phyloP scores from a whole-genome alignment of 2,113 vertebrate genomes.

The Antigone vipio region DNA sequence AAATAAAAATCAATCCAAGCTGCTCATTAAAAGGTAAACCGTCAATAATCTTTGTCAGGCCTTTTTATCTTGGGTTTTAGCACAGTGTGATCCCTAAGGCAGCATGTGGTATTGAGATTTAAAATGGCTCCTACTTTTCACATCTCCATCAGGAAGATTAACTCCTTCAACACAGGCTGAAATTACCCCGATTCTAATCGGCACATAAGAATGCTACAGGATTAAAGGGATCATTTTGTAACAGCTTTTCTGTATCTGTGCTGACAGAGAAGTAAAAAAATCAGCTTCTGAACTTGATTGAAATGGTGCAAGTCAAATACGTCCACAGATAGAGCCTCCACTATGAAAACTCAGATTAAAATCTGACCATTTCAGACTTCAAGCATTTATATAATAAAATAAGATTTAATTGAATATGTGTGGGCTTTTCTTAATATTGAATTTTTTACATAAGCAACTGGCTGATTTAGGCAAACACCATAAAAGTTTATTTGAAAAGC shows the following conservation, averaged over 20 bases:
- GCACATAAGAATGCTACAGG: not conserved
- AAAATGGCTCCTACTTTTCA: conserved; percentile 66
- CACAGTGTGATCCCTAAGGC: conserved; percentile 77
- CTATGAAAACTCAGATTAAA: not conserved
- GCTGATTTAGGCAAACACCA: not conserved
- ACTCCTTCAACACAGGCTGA: conserved; percentile 65
- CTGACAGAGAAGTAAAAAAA: not conserved
- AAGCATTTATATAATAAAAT: not conserved
- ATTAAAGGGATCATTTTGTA: conserved; percentile 30
- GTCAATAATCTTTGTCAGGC: conserved; percentile 84
- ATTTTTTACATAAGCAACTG: not conserved
- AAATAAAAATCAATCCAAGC: conserved; percentile 79
- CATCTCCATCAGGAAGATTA: conserved; percentile 72
- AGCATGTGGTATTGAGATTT: conserved; percentile 73
- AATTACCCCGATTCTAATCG: conserved; percentile 45
- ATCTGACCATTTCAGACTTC: not conserved
- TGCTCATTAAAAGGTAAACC: conserved; percentile 84
- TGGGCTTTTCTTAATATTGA: not conserved
- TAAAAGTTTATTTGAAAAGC: not conserved
- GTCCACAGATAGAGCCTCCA: not conserved
- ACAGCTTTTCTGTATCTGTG: not conserved
- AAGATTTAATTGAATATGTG: not conserved
- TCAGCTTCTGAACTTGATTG: not conserved
- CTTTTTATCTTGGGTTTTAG: conserved; percentile 82
- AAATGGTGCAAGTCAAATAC: not conserved